Base-by-base conservation (phyloP, 2,113 vertebrate species). In the Sceloporus undulatus region DNA sequence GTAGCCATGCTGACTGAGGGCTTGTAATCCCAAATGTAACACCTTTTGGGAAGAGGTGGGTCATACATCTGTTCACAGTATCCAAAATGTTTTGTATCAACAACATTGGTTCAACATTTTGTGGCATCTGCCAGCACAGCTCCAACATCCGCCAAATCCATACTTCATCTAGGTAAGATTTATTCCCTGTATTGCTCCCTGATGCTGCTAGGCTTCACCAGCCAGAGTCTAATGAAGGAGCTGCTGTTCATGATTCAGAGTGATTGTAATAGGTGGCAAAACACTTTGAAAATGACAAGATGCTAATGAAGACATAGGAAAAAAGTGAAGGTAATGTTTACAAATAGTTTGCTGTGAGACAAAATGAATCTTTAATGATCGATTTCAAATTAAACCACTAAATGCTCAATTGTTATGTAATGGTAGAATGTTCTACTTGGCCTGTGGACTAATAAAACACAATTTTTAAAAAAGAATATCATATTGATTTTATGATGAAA, bases 401-500 rank as follows among this genome's bases (percentile, higher is more conserved):
- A 89, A 92, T 83, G 71, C 6, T 21, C 93, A 87, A 88, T 93
- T 88, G 82, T 92, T 96, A 93, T 91, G 90, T 91, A 93, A 94
- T 54, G 90, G 73, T 88, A 79, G 94, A 93, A 91, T 85, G 92
- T 90, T 88, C 52, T 74, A 91, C 85, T 79, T 75, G 91, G 18
- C 34, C 88, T 79, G 27, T 83, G 85, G 65, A 92, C 85, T 91
- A 93, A 88, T 87, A 90, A 91, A 92, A 89, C 66, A 59, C 84
- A 94, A 85, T 90, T 94, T 92, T 65, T 18, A 65, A 48, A 65
- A 54, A 76, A 92, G 52, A 92, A 90, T 93, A 94, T 86, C 0
- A 2, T 68, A 94, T 92, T 93, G 88, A 91, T 95, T 95, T 95
- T 91, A 34, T 86, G 73, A 90, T 93, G 77, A 88, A 94, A 94